A percentile compares a stretch with the other conserved stretches of the same genome.
phyloP scores from a whole-genome alignment of 2,113 vertebrate genomes.

The Sapajus apella region DNA sequence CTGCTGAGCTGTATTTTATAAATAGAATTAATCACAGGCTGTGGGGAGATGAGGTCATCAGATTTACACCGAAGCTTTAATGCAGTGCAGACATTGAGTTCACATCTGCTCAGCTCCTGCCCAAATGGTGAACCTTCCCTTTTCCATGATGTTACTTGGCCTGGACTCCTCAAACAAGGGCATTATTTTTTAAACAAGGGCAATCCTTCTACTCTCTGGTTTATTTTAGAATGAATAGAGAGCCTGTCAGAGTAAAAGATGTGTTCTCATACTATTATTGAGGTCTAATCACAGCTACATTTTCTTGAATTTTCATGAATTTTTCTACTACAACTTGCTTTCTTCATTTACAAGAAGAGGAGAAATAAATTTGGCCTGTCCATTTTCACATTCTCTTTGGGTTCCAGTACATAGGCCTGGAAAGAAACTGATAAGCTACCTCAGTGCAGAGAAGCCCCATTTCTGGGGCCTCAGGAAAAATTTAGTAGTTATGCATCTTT shows the following conservation, averaged over 20 bases:
- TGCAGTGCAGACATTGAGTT: not conserved
- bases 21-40: constrained; percentile 41
- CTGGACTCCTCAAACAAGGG: constrained; percentile 6
- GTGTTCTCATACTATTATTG: not conserved
- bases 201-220: not conserved
- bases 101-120: not conserved
- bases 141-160: constrained; percentile 6
- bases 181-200: not conserved
- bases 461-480: not conserved
- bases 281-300: not conserved
- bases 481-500: not conserved
- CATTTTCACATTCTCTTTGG: not conserved
- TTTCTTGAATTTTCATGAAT: not conserved
- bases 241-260: not conserved
- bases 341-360: not conserved
- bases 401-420: not conserved
- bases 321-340: not conserved
- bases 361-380: not conserved
- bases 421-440: not conserved
- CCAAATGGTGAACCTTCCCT: not conserved
- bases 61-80: constrained; percentile 18
- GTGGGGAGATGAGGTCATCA: constrained; percentile 22
- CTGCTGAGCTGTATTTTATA: constrained; percentile 50
- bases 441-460: not conserved
- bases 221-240: not conserved